Percentiles rank a stretch among this genome's conserved stretches.
These are phyloP conservation scores for Squalus acanthias DNA, from an alignment of 2,797 vertebrate species.

Conservation along the genomic window DNA sequence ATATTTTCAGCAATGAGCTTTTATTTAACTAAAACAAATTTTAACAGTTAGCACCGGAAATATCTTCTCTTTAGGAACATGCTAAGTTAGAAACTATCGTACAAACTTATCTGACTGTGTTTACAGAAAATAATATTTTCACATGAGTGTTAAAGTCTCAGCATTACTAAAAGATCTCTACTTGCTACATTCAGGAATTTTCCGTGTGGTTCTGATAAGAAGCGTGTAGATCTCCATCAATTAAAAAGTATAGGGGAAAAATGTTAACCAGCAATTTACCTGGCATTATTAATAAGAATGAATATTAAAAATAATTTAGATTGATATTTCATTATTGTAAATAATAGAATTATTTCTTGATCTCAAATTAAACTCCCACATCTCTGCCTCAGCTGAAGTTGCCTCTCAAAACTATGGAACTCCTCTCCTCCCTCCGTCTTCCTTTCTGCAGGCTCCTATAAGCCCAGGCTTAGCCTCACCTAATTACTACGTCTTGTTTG, in stretches of 20 bases:
- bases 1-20: no score
- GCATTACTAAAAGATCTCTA: not conserved
- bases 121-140: not conserved
- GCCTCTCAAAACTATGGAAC: not conserved
- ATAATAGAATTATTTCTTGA: not conserved
- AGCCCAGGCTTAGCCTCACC: not conserved
- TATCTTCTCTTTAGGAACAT: not conserved
- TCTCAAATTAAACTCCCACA: not conserved
- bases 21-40: not conserved
- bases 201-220: not conserved
- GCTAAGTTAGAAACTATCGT: not conserved
- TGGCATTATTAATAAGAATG: not conserved
- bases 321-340: not conserved
- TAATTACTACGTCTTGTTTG: not conserved
- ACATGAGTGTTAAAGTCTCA: not conserved
- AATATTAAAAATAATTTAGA: not conserved
- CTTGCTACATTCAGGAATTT: not conserved
- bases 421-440: not conserved
- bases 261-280: not conserved
- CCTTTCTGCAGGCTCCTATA: not conserved
- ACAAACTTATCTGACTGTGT: not conserved
- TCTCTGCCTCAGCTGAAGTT: not conserved
- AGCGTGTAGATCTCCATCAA: not conserved
- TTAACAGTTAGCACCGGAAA: not conserved
- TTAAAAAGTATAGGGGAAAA: not conserved